These are phyloP conservation scores for Drosophila imparisetae DNA, from an alignment of 2,888 invertebrate species.

Conservation along the genomic window DNA sequence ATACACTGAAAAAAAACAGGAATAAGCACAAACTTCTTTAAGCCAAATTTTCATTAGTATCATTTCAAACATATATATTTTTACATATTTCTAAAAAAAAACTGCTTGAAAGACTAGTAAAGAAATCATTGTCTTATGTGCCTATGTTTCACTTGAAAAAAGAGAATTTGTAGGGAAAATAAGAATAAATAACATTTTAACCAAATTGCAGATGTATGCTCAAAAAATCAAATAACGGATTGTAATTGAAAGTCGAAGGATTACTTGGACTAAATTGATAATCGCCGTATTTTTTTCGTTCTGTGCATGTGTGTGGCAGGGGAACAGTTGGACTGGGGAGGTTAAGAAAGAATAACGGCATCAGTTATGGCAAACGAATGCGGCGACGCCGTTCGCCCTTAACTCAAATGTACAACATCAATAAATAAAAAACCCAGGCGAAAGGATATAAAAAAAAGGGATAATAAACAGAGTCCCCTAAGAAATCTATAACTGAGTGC, in stretches of 20 bases:
- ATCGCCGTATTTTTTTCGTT: not conserved
- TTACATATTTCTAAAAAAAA: not conserved
- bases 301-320: constrained; percentile 1
- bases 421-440: constrained; percentile 74
- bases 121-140: not conserved
- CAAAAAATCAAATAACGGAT: not conserved
- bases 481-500: constrained; percentile 79
- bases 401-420: constrained; percentile 80
- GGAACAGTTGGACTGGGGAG: constrained; percentile 8
- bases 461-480: constrained; percentile 78
- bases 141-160: not conserved
- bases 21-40: not conserved
- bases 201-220: not conserved
- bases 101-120: not conserved
- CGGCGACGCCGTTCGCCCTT: constrained; percentile 73
- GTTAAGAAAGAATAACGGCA: constrained; percentile 67
- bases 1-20: constrained; percentile 1
- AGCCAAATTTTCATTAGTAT: not conserved
- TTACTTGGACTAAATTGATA: not conserved
- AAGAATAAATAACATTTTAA: not conserved
- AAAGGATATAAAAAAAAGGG: constrained; percentile 78
- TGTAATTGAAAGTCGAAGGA: not conserved
- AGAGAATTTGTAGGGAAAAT: not conserved
- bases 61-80: not conserved
- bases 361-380: constrained; percentile 80